Evolutionary conservation across 2,888 invertebrate genomes (phyloP).

Genomic region (Abscondita cerata): DNA sequence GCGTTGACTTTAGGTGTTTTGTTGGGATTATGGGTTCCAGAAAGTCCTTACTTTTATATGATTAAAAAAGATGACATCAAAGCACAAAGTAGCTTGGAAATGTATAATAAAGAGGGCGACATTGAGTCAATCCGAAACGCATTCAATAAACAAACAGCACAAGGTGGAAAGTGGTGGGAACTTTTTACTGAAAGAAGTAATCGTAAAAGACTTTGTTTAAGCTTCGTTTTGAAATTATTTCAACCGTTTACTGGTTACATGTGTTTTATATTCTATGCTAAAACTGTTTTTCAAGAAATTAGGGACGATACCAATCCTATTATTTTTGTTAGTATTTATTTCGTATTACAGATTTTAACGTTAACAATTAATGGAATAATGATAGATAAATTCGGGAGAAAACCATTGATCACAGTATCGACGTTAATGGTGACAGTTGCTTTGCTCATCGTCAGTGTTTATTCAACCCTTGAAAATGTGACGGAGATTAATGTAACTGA

Average conservation of each 20-base stretch:
- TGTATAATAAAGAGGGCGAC: constrained; percentile 62
- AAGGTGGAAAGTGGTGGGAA: constrained; percentile 62
- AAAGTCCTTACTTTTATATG: constrained; percentile 63
- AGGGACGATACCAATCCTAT: constrained; percentile 56
- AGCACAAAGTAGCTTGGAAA: constrained; percentile 62
- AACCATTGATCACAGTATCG: constrained; percentile 67
- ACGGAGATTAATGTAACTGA: constrained; percentile 51
- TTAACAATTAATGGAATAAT: constrained; percentile 65
- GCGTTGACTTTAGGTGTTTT: constrained; percentile 65
- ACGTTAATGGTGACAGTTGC: constrained; percentile 59
- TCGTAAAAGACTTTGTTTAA: constrained; percentile 67
- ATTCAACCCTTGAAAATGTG: constrained; percentile 57
- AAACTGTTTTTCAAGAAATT: constrained; percentile 66
- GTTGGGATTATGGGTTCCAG: constrained; percentile 68
- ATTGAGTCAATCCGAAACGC: constrained; percentile 43
- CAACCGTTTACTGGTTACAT: constrained; percentile 67
- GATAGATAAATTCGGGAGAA: constrained; percentile 69
- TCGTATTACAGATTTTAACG: constrained; percentile 63
- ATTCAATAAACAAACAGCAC: constrained; percentile 50
- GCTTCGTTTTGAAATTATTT: constrained; percentile 64
- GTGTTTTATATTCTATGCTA: constrained; percentile 66
- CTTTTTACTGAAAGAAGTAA: constrained; percentile 63
- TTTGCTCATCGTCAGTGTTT: constrained; percentile 53
- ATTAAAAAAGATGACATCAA: constrained; percentile 54
- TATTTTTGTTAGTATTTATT: constrained; percentile 63